phyloP scores from a whole-genome alignment of 2,888 invertebrate species.

The Megaustenia siamemsis region DNA sequence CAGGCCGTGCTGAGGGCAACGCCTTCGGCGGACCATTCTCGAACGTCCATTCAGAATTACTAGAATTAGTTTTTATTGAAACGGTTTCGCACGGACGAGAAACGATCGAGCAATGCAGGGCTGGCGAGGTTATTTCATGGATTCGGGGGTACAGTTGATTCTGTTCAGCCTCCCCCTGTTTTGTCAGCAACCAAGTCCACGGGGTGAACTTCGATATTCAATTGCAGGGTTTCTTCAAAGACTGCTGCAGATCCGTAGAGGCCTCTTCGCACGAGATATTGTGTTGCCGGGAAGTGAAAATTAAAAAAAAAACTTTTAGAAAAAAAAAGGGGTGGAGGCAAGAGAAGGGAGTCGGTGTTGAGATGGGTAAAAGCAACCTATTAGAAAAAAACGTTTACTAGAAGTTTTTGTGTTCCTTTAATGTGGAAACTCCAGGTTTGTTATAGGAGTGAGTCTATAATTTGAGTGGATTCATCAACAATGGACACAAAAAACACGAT shows the following conservation, averaged over 20 bases:
- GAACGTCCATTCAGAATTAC: constrained; percentile 18
- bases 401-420: no score
- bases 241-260: background rate
- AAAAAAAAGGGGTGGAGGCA: no score
- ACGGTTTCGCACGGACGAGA: background rate
- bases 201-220: background rate
- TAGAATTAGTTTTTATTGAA: constrained; percentile 22
- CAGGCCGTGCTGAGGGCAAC: constrained; percentile 30
- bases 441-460: no score
- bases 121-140: constrained; percentile 1
- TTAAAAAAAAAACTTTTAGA: no score
- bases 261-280: no score
- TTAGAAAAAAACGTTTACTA: no score
- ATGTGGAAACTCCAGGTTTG: no score
- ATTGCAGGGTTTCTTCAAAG: background rate
- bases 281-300: no score
- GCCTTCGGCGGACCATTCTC: constrained; percentile 29
- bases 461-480: no score
- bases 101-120: background rate
- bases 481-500: no score
- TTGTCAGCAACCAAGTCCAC: constrained; percentile 1
- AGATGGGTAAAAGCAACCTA: no score
- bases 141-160: background rate
- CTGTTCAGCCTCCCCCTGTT: background rate
- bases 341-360: no score